These are phyloP conservation scores for Lydus trimaculatus DNA, from an alignment of 2,888 invertebrate genomes.

Conservation along the genomic window DNA sequence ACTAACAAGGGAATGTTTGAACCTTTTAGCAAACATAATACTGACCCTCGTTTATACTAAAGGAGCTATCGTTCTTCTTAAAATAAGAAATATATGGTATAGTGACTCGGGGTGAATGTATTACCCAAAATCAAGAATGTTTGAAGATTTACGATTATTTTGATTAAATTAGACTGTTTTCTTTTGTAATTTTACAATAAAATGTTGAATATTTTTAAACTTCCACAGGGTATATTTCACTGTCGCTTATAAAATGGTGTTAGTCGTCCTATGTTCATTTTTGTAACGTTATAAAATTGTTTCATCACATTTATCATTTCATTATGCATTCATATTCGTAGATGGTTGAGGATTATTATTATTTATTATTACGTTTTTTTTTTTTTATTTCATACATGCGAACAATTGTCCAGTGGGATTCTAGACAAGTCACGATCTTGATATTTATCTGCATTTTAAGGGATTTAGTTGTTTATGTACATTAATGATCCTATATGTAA, in stretches of 20 bases:
- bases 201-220: conserved; percentile 17
- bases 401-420: not conserved
- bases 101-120: not conserved
- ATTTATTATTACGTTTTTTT: not conserved
- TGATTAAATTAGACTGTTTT: not conserved
- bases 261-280: conserved; percentile 18
- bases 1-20: conserved; percentile 40
- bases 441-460: not conserved
- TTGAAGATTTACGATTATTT: not conserved
- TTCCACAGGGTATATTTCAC: conserved; percentile 16
- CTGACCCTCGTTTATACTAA: conserved; percentile 27
- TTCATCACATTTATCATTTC: conserved; percentile 29
- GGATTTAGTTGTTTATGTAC: too few relatives aligned
- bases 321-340: conserved; percentile 14
- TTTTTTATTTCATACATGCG: not conserved
- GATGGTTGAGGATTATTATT: not conserved
- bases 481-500: too few relatives aligned
- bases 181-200: not conserved
- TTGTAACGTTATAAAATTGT: conserved; percentile 26
- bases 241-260: conserved; percentile 21
- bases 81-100: conserved; percentile 31
- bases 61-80: conserved; percentile 4
- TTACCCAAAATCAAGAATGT: not conserved
- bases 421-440: not conserved
- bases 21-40: conserved; percentile 37